Evolutionary conservation across 2,797 vertebrate species (phyloP).

Genomic region (Cyprinodon diabolis): DNA sequence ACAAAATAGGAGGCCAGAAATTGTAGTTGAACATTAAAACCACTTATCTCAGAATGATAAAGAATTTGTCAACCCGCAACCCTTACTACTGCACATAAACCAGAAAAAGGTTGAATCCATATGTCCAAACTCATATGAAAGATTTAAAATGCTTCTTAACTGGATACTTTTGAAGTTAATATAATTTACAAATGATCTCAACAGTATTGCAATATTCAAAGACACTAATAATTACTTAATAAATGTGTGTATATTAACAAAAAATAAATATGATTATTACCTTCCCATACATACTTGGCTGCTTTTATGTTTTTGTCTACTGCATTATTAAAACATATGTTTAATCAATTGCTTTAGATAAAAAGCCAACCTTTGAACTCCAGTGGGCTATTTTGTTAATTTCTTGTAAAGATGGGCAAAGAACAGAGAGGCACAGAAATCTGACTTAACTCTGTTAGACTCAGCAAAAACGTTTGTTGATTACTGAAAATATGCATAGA

Average conservation of each 20-base stretch:
- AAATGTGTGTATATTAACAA: not conserved
- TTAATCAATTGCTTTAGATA: not conserved
- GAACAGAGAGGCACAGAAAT: slow-evolving; percentile 4
- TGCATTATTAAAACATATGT: not conserved
- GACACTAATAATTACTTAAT: not conserved
- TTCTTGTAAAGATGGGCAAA: not conserved
- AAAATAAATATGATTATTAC: not conserved
- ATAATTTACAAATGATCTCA: not conserved
- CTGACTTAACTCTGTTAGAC: slow-evolving; percentile 14
- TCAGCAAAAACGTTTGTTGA: slow-evolving; percentile 6
- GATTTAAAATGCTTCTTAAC: not conserved
- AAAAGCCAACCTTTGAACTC: not conserved
- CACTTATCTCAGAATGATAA: no score
- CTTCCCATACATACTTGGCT: not conserved
- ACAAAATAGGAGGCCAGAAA: not conserved
- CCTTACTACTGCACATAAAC: not conserved
- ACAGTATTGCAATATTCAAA: no score
- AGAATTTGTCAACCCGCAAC: no score
- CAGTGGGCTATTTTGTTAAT: not conserved
- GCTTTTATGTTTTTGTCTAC: not conserved
- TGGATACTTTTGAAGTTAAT: not conserved
- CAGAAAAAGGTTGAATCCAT: no score
- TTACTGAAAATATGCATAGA: slow-evolving; percentile 7
- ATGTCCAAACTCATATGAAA: not conserved
- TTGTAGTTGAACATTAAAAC: no score